Base-by-base conservation (phyloP, 2,797 vertebrate species). In the Darevskia mixta region DNA sequence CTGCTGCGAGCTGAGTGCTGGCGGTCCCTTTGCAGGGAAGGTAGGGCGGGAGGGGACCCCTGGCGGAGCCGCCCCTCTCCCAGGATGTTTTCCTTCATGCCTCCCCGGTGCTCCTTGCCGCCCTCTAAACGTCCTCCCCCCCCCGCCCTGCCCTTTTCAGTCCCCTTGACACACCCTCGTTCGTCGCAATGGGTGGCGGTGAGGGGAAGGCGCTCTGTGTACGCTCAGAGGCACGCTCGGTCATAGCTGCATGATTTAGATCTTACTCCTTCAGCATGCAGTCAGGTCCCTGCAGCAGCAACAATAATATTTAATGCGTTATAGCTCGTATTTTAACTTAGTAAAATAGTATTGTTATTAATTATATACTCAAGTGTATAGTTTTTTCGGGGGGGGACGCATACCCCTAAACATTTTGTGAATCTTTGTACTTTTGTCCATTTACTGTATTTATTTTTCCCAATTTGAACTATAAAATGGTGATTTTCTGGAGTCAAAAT, bases 1-100 rank as follows among this genome's bases (percentile, higher is more conserved):
- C n/a, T 85, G 6, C n/a, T 77, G 41, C n/a, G 85, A 29, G 55
- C 13, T 20, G 0, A 4, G 3, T 0, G 4, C 55, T 10, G 17
- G 78, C 0, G 0, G 5, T 9, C 87, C 18, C 1, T n/a, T 85
- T 29, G 75, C 49, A 83, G 84, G 75, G 49, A 77, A 23, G 95
- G 91, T 80, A 64, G 8, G 61, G 29, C 35, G 38, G 15, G 23
- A 8, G 35, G 77, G 15, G 11, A 18, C 9, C 8, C 20, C 0
- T 71, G 27, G 13, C 4, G 11, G 0, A 72, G 71, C 71, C 71
- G 71, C 71, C 29, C 13, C 71, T 9, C 29, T n/a, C 69, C 58
- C 35, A 23, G 61, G 38, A 11, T 55, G 29, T 29, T 35, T 35
- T 11, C 38, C 45, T 58, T 5, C 17, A 3, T 35, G 7, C 15